These are phyloP conservation scores for Mirza zaza DNA, from an alignment of 2,113 vertebrate species.

Conservation along the genomic window DNA sequence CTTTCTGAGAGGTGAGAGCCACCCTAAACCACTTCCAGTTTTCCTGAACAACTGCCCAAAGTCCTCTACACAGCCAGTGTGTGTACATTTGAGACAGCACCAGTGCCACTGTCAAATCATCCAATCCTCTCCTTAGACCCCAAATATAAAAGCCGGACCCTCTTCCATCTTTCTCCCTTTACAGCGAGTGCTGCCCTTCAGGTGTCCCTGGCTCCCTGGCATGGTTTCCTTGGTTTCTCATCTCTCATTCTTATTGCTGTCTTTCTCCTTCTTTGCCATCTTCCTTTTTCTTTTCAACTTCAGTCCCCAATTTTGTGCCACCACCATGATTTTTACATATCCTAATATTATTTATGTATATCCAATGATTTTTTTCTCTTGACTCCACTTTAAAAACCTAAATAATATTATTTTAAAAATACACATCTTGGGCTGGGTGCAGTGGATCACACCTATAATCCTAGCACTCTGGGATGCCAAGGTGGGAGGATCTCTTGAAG, in stretches of 20 bases:
- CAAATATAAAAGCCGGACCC: not conserved
- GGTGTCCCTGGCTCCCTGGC: not conserved
- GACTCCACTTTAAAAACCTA: not conserved
- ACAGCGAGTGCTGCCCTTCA: not conserved
- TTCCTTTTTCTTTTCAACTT: not conserved
- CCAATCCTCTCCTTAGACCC: not conserved
- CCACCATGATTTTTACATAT: not conserved
- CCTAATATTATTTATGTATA: not conserved
- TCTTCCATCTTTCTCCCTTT: not conserved
- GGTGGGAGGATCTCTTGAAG: too few relatives aligned
- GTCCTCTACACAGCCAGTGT: not conserved
- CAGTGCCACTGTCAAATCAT: not conserved
- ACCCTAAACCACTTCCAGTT: not conserved
- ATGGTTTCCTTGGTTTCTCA: not conserved
- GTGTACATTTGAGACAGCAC: not conserved
- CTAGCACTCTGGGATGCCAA: too few relatives aligned
- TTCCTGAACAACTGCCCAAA: not conserved
- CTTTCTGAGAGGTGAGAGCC: constrained; percentile 18
- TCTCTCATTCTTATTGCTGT: not conserved
- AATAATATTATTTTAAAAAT: not conserved
- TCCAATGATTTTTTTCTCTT: not conserved
- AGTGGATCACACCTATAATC: too few relatives aligned
- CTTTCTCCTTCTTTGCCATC: not conserved
- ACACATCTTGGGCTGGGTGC: too few relatives aligned
- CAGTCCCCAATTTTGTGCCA: not conserved